These are phyloP conservation scores for Napeogenes sylphis DNA, from an alignment of 2,888 invertebrate genomes.

Conservation along the genomic window DNA sequence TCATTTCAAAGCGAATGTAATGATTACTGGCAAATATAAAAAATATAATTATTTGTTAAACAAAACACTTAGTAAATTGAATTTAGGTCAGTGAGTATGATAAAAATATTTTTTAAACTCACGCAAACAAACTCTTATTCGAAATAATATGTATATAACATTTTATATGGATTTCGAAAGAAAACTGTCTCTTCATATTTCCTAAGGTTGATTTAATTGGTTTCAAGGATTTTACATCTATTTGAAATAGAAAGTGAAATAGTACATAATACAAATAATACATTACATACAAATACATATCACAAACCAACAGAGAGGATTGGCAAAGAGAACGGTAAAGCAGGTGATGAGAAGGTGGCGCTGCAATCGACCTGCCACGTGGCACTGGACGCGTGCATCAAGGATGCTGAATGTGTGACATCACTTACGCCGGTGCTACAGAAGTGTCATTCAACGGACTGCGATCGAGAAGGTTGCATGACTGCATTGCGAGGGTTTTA, in stretches of 20 bases:
- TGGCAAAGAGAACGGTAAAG: slow-evolving; percentile 76
- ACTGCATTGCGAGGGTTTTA: slow-evolving; percentile 91
- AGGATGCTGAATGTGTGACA: slow-evolving; percentile 86
- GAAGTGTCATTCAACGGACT: slow-evolving; percentile 84
- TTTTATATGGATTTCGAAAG: no score
- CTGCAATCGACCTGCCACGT: slow-evolving; percentile 92
- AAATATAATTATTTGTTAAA: no score
- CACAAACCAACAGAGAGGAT: slow-evolving; percentile 71
- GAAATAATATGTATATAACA: no score
- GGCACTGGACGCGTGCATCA: slow-evolving; percentile 88
- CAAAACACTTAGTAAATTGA: no score
- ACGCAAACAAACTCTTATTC: no score
- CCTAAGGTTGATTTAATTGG: no score
- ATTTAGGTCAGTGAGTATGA: no score
- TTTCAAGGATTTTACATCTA: no score
- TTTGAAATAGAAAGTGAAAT: neutral
- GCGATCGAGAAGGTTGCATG: slow-evolving; percentile 93
- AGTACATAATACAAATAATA: slow-evolving; percentile 12
- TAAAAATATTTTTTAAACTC: no score
- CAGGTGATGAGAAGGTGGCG: slow-evolving; percentile 77
- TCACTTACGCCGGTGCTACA: slow-evolving; percentile 90
- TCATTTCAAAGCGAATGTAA: neutral
- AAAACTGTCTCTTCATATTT: no score
- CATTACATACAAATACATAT: slow-evolving; percentile 45
- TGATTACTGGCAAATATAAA: no score